phyloP scores from a whole-genome alignment of 1,140 invertebrate genomes.

The Drosophila chauvacae region DNA sequence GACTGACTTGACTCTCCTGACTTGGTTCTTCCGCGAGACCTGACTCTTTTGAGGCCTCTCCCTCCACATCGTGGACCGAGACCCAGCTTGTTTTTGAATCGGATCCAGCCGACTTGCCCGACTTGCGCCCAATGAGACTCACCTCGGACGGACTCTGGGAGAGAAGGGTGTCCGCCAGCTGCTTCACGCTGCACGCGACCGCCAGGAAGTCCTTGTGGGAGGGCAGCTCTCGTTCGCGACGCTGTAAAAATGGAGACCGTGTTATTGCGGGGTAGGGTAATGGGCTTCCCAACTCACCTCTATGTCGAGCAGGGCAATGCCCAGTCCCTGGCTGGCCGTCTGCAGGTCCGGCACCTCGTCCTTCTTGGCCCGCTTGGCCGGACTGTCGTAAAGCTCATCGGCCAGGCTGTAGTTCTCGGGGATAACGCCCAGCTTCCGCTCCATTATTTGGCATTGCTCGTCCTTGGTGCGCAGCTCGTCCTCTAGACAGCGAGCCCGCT shows the following conservation, averaged over 20 bases:
- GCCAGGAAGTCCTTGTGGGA: constrained; percentile 73
- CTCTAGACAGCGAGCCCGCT: constrained; percentile 64
- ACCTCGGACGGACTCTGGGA: constrained; percentile 69
- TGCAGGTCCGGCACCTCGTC: constrained; percentile 59
- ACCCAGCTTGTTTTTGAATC: constrained; percentile 7
- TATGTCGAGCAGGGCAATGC: constrained; percentile 61
- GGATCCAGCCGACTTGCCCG: not conserved
- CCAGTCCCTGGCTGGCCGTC: constrained; percentile 64
- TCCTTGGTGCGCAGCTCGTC: constrained; percentile 80
- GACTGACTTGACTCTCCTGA: not conserved
- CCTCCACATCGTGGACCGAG: not conserved
- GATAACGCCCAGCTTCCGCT: constrained; percentile 60
- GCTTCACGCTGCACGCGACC: constrained; percentile 76
- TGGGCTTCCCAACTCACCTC: constrained; percentile 45
- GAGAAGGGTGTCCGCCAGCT: constrained; percentile 76
- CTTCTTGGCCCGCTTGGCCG: constrained; percentile 67
- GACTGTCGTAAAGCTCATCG: constrained; percentile 74
- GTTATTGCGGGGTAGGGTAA: not conserved
- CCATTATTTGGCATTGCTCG: constrained; percentile 61
- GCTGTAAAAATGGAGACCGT: constrained; percentile 20
- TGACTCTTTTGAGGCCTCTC: not conserved
- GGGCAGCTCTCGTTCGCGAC: constrained; percentile 64
- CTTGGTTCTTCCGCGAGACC: not conserved
- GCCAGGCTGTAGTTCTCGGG: constrained; percentile 74
- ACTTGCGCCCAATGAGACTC: constrained; percentile 37